These are phyloP conservation scores for Orbicella faveolata DNA, from an alignment of 64 coral and sea anemone species.

Conservation along the genomic window DNA sequence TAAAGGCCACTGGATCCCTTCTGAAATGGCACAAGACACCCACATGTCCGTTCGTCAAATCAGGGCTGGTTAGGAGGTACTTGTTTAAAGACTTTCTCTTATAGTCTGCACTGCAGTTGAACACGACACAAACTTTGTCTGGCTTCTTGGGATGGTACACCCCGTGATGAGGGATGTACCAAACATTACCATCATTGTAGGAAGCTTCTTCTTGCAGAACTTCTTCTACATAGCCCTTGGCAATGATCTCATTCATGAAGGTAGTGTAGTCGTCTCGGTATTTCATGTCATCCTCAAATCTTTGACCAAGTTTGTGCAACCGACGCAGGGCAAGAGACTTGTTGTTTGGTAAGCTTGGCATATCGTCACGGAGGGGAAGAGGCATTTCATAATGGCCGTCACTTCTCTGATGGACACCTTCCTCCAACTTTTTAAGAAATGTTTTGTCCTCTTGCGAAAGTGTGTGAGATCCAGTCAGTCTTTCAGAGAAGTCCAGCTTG, in stretches of 20 bases:
- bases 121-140: slow-evolving; percentile 10
- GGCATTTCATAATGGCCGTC: slow-evolving; percentile 47
- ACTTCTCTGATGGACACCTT: slow-evolving; percentile 12
- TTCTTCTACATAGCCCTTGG: slow-evolving; percentile 8
- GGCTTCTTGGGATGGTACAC: slow-evolving; percentile 29
- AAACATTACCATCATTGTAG: background rate
- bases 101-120: slow-evolving; percentile 7
- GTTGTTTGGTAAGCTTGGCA: slow-evolving; percentile 6
- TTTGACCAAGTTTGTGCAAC: background rate
- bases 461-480: background rate
- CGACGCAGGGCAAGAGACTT: background rate
- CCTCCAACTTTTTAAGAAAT: slow-evolving; percentile 19
- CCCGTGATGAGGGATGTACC: slow-evolving; percentile 32
- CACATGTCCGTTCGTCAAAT: background rate
- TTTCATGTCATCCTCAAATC: background rate
- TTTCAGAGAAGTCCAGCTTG: slow-evolving; percentile 37
- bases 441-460: slow-evolving; percentile 40
- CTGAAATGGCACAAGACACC: background rate
- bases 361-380: slow-evolving; percentile 1
- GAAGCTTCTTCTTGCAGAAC: background rate
- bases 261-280: background rate
- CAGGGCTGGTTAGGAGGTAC: background rate
- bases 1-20: background rate
- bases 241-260: slow-evolving; percentile 43
- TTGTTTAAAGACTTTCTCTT: slow-evolving; percentile 11